phyloP scores from a whole-genome alignment of 2,888 invertebrate genomes.

The Diloba caeruleocephala region DNA sequence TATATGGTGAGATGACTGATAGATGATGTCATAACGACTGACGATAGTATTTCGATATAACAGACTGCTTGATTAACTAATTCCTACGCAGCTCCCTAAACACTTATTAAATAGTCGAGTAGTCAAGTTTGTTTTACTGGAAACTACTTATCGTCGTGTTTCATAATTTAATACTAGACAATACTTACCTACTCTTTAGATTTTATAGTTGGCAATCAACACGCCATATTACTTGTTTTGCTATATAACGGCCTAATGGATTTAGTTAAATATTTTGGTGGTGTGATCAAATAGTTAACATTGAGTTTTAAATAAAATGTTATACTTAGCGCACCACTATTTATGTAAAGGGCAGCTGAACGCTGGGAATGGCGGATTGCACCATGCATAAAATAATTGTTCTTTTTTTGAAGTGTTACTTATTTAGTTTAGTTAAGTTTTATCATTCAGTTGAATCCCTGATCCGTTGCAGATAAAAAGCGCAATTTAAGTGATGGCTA shows the following conservation, averaged over 20 bases:
- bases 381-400: constrained; percentile 25
- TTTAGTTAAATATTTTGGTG: constrained; percentile 45
- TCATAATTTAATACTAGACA: constrained; percentile 23
- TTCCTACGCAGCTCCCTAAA: no score
- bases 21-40: no score
- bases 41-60: no score
- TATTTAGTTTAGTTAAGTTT: background rate
- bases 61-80: no score
- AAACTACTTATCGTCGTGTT: constrained; percentile 16
- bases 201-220: constrained; percentile 44
- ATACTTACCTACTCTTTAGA: constrained; percentile 18
- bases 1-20: no score
- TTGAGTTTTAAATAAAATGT: constrained; percentile 18
- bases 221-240: constrained; percentile 53
- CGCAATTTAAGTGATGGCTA: no score
- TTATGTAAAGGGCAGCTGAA: constrained; percentile 45
- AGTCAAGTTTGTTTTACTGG: background rate
- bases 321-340: constrained; percentile 11
- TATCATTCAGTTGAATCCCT: no score
- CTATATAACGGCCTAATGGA: constrained; percentile 59
- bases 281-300: constrained; percentile 6
- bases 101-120: no score
- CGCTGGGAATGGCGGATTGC: constrained; percentile 41
- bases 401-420: constrained; percentile 2
- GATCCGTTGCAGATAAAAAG: no score